phyloP scores from a whole-genome alignment of 2,888 invertebrate species.

The Dynastes grantii region DNA sequence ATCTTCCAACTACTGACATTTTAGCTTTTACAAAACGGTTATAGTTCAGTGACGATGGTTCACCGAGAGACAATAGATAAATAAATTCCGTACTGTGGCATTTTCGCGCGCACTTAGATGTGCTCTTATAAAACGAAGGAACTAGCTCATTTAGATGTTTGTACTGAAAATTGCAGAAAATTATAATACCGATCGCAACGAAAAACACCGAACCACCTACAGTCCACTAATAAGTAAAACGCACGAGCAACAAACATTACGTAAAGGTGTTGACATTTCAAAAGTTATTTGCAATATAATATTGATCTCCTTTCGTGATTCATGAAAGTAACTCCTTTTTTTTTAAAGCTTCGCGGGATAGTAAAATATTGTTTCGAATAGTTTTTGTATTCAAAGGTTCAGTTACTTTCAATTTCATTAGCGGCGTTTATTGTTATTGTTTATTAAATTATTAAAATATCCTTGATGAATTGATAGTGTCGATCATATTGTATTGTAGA shows the following conservation, averaged over 20 bases:
- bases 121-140: slow-evolving; percentile 44
- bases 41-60: slow-evolving; percentile 60
- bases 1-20: slow-evolving; percentile 56
- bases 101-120: slow-evolving; percentile 24
- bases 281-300: background rate
- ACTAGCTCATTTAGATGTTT: slow-evolving; percentile 49
- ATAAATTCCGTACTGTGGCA: slow-evolving; percentile 56
- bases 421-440: slow-evolving; percentile 8
- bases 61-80: slow-evolving; percentile 57
- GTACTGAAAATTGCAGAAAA: slow-evolving; percentile 49
- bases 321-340: slow-evolving; percentile 11
- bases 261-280: slow-evolving; percentile 38
- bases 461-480: slow-evolving; percentile 42
- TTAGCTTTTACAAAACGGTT: slow-evolving; percentile 55
- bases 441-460: slow-evolving; percentile 34
- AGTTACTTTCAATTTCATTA: slow-evolving; percentile 17
- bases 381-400: slow-evolving; percentile 17
- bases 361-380: slow-evolving; percentile 18
- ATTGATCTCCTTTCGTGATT: slow-evolving; percentile 22
- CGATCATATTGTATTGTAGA: slow-evolving; percentile 28
- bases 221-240: slow-evolving; percentile 1
- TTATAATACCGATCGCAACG: slow-evolving; percentile 46
- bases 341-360: slow-evolving; percentile 14
- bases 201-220: background rate
- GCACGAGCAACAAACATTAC: slow-evolving; percentile 15